phyloP scores from a whole-genome alignment of 2,888 invertebrate species.

The Lacanobia oleracea region DNA sequence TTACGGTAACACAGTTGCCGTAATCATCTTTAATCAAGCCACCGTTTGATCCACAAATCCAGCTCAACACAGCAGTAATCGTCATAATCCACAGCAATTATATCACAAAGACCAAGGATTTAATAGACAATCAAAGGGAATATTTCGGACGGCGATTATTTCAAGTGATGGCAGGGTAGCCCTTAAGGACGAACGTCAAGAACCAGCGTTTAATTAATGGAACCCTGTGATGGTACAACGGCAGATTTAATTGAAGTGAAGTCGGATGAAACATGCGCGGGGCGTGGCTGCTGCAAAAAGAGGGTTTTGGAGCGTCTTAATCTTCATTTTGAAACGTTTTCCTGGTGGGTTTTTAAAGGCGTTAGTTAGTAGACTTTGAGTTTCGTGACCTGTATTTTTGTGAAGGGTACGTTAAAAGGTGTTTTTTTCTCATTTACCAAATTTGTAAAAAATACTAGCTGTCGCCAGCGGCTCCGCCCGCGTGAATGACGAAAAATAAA shows the following conservation, averaged over 20 bases:
- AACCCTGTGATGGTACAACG: constrained; percentile 69
- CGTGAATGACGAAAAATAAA: too few relatives aligned
- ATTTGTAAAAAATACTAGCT: too few relatives aligned
- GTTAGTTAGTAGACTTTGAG: not conserved
- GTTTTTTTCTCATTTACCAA: too few relatives aligned
- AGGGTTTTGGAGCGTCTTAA: constrained; percentile 33
- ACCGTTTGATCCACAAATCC: constrained; percentile 57
- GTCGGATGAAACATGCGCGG: constrained; percentile 61
- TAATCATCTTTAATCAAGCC: constrained; percentile 46
- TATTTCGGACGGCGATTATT: constrained; percentile 85
- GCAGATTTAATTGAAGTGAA: constrained; percentile 66
- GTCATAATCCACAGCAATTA: constrained; percentile 78
- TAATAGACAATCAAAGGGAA: constrained; percentile 84
- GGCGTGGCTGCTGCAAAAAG: constrained; percentile 46
- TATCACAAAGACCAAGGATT: constrained; percentile 76
- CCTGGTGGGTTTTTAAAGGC: constrained; percentile 13
- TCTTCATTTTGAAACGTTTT: constrained; percentile 30
- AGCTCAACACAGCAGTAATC: constrained; percentile 65
- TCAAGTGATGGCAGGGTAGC: constrained; percentile 74
- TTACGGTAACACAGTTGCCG: not conserved
- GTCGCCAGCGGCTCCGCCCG: too few relatives aligned
- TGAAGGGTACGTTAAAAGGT: not conserved
- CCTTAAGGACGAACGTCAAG: constrained; percentile 73
- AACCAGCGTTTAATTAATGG: constrained; percentile 83
- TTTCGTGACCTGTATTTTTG: constrained; percentile 3